Evolutionary conservation across 2,113 vertebrate genomes (phyloP).

Genomic region (Felis chaus): DNA sequence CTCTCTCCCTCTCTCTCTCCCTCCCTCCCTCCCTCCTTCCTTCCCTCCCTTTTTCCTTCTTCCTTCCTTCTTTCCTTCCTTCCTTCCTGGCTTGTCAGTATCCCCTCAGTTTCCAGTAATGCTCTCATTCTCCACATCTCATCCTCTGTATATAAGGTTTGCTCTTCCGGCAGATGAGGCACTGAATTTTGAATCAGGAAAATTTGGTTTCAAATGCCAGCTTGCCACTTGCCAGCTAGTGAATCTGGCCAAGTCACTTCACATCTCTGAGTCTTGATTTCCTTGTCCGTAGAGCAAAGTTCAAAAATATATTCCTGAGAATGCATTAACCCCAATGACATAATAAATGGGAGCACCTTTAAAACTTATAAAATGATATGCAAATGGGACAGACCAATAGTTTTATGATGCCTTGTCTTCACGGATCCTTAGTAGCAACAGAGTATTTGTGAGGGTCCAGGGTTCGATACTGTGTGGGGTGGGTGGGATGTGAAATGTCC

Average conservation of each 20-base stretch:
- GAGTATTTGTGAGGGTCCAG: rapidly evolving
- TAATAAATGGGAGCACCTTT: background rate
- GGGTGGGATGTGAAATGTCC: too few relatives aligned
- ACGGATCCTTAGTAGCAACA: background rate
- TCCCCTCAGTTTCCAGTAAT: background rate
- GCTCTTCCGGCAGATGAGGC: background rate
- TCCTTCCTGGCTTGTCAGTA: background rate
- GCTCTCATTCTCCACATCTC: background rate
- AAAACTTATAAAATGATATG: background rate
- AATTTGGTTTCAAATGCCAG: background rate
- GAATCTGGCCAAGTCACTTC: background rate
- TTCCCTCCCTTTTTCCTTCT: too few relatives aligned
- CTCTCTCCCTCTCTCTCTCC: too few relatives aligned
- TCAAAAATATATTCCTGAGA: background rate
- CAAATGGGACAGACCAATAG: too few relatives aligned
- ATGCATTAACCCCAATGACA: background rate
- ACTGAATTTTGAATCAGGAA: background rate
- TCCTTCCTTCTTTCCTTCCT: background rate
- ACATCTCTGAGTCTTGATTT: background rate
- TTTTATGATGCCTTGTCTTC: background rate
- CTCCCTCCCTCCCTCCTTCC: too few relatives aligned
- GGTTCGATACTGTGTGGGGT: rapidly evolving
- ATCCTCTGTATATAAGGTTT: background rate
- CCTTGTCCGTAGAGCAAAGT: constrained; percentile 56
- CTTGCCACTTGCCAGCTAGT: background rate